These are phyloP conservation scores for Teleogryllus occipitalis DNA, from an alignment of 1,140 invertebrate genomes.

Conservation along the genomic window DNA sequence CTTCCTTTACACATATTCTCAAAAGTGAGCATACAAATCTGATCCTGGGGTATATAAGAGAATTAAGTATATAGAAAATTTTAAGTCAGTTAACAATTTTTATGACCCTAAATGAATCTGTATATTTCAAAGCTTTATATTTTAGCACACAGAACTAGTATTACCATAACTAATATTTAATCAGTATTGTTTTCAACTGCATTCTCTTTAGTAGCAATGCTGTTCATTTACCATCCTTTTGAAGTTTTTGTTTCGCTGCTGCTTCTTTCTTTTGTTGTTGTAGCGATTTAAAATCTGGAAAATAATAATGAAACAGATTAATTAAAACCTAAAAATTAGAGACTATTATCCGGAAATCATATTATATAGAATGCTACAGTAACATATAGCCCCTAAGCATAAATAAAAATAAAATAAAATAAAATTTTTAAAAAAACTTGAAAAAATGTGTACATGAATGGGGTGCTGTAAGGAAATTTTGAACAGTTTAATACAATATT, in stretches of 20 bases:
- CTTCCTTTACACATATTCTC: too few relatives aligned
- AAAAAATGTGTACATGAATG: neutral
- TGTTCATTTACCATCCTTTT: conserved; percentile 33
- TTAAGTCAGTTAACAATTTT: too few relatives aligned
- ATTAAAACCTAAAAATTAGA: neutral
- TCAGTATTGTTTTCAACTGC: neutral
- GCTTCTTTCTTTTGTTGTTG: conserved; percentile 52
- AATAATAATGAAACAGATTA: conserved; percentile 8
- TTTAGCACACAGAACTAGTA: too few relatives aligned
- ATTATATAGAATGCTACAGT: neutral
- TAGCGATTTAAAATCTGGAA: conserved; percentile 45
- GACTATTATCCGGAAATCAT: neutral
- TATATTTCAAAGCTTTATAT: too few relatives aligned
- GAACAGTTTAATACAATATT: neutral
- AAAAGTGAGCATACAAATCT: too few relatives aligned
- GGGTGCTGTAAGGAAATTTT: neutral
- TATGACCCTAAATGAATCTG: too few relatives aligned
- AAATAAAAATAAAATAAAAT: too few relatives aligned
- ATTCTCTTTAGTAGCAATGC: neutral
- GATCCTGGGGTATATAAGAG: too few relatives aligned
- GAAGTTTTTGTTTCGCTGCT: conserved; percentile 44
- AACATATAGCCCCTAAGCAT: neutral
- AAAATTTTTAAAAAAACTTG: too few relatives aligned
- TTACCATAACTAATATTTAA: neutral
- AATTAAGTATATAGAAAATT: too few relatives aligned